Conservation (phyloP, 2,113 vertebrate species). For the Empidonax traillii region DNA sequence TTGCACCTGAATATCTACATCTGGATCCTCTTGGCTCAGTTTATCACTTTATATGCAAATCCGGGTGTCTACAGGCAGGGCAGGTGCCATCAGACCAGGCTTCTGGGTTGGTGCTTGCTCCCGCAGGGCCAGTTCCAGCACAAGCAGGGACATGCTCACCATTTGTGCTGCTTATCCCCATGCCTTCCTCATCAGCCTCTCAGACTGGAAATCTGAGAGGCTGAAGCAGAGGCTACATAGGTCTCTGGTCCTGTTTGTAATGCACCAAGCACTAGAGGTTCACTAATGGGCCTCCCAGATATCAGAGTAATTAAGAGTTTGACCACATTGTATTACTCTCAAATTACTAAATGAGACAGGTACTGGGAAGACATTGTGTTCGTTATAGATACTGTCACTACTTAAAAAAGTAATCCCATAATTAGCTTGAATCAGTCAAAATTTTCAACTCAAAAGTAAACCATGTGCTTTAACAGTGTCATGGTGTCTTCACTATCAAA, state of each 20-base stretch:
- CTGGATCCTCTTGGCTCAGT: neutral
- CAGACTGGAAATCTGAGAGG: neutral
- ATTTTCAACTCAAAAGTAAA: neutral
- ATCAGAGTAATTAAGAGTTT: neutral
- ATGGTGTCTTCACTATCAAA: neutral
- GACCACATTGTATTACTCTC: neutral
- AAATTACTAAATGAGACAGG: neutral
- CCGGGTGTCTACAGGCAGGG: neutral
- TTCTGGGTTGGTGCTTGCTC: neutral
- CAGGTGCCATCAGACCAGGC: neutral
- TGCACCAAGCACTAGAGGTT: neutral
- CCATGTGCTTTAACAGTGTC: neutral
- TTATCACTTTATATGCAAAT: neutral
- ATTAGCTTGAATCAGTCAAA: neutral
- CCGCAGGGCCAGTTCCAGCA: neutral
- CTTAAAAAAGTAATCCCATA: neutral
- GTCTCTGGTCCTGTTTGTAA: neutral
- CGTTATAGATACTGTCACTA: neutral
- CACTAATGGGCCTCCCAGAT: neutral
- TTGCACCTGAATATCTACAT: fast-evolving
- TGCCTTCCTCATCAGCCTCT: neutral
- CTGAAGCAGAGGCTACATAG: neutral
- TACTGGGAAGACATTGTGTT: neutral
- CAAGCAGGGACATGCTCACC: neutral
- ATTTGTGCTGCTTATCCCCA: neutral